Base-by-base conservation (phyloP, 2,797 vertebrate genomes). In the Labeo calbasu region DNA sequence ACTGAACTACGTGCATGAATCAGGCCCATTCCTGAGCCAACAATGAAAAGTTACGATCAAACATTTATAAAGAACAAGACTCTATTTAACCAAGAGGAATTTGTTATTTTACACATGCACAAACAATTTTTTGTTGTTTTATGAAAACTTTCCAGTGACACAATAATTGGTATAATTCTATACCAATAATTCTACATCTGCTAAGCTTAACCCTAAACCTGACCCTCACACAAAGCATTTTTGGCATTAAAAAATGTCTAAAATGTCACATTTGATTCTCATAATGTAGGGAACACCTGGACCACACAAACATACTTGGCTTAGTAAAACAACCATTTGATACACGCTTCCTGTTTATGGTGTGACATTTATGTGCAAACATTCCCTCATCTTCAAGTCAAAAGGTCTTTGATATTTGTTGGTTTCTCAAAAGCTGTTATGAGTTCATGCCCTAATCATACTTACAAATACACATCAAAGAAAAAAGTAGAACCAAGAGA, bases 361-460 rank as follows among this genome's bases (percentile, higher is more conserved):
- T 19, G 71, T 75, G 28, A 28, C n/a, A 21, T 17, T 50, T 71
- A 8, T 71, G 66, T 46, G 50, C 28, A 55, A 75, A 75, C 50
- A 55, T 12, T 50, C 23, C 46, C 23, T 32, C 25, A 28, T 55
- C 5, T 36, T 14, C 19, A 79, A 65, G 23, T 66, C 17, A 50
- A n/a, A 72, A 72, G 19, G 36, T 5, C 4, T 68, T 51, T 82
- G 75, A 82, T 72, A 69, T 82, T 46, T 59, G 28, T 53, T 76
- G 28, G 7, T 78, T 19, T 82, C 36, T 23, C 13, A 79, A 43
- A 15, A 43, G 23, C 73, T 66, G 43, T 68, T 68, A 36, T 46
- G 17, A 80, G 71, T 72, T 51, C 59, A 66, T 13, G 43, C 71
- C 23, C 32, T 48, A 63, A 46, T 53, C 32, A 63, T 17, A 70